A percentile compares a stretch with the other conserved stretches of the same genome.
Evolutionary conservation across 2,888 invertebrate species (phyloP).

Genomic region (Xanthorhoe designata): DNA sequence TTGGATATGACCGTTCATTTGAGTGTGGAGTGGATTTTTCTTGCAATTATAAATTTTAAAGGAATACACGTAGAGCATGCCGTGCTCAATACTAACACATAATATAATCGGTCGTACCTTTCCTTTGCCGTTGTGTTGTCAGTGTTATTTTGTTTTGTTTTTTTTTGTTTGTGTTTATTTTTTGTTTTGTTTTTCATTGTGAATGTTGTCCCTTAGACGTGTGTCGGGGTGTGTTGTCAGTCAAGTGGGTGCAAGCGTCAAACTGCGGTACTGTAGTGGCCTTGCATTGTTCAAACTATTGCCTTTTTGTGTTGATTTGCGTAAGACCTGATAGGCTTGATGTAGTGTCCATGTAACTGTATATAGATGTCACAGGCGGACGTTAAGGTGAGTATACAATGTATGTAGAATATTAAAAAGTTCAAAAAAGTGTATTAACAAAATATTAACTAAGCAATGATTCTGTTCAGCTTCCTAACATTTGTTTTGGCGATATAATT

Average conservation of each 20-base stretch:
- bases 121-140: conserved; percentile 82
- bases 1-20: conserved; percentile 69
- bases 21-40: conserved; percentile 85
- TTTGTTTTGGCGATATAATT: conserved; percentile 63
- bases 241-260: conserved; percentile 77
- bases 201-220: conserved; percentile 72
- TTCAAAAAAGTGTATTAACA: conserved; percentile 51
- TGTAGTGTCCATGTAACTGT: conserved; percentile 72
- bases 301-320: conserved; percentile 81
- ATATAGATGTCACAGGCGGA: conserved; percentile 61
- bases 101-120: conserved; percentile 67
- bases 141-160: conserved; percentile 66
- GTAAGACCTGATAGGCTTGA: conserved; percentile 79
- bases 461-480: conserved; percentile 72
- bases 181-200: conserved; percentile 67
- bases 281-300: conserved; percentile 71
- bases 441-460: conserved; percentile 58
- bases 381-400: conserved; percentile 69
- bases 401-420: conserved; percentile 57
- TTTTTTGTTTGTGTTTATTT: conserved; percentile 57
- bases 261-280: conserved; percentile 73
- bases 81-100: conserved; percentile 72
- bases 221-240: conserved; percentile 67
- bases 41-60: conserved; percentile 53
- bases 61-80: conserved; percentile 72